phyloP scores from a whole-genome alignment of 2,888 invertebrate genomes.

The Conomelus anceps region DNA sequence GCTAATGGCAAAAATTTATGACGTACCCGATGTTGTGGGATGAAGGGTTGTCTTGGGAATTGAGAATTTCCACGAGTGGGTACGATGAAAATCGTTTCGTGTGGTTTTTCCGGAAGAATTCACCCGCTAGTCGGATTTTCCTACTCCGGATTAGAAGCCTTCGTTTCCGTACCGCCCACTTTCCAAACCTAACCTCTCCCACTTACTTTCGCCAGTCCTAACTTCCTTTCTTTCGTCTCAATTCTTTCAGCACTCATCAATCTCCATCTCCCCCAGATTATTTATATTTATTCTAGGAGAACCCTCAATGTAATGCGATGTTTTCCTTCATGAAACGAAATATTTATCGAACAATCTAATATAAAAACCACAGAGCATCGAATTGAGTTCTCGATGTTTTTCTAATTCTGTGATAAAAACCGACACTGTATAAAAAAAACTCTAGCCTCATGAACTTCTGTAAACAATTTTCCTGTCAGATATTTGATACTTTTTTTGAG shows the following conservation, averaged over 20 bases:
- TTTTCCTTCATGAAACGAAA: background rate
- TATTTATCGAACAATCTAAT: no score
- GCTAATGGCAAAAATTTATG: background rate
- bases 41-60: background rate
- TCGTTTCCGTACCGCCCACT: background rate
- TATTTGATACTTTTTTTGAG: no score
- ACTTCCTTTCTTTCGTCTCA: background rate
- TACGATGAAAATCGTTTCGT: background rate
- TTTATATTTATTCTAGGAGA: background rate
- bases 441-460: no score
- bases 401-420: no score
- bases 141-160: no score
- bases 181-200: background rate
- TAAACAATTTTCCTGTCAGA: no score
- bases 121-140: background rate
- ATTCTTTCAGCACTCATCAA: background rate
- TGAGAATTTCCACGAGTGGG: background rate
- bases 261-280: no score
- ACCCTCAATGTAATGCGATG: background rate
- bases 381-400: no score
- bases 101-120: background rate
- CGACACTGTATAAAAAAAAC: no score
- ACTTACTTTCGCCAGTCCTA: background rate
- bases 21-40: background rate
- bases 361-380: no score